phyloP scores from a whole-genome alignment of 2,888 invertebrate species.

The Sialis lutaria region DNA sequence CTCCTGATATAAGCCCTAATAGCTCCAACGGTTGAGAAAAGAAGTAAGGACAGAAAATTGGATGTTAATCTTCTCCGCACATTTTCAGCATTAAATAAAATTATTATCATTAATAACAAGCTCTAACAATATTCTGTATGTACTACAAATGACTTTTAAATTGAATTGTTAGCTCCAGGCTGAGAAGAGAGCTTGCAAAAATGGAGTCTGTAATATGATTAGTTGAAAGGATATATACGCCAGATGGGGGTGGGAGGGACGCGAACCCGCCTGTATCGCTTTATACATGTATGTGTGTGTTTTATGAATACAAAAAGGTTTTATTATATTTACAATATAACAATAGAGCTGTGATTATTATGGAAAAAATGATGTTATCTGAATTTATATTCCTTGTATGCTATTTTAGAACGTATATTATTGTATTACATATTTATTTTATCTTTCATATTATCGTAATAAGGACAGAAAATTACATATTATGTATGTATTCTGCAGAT shows the following conservation, averaged over 20 bases:
- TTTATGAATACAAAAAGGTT: not conserved
- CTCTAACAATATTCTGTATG: constrained; percentile 26
- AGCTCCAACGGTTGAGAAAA: not conserved
- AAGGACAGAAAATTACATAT: too few relatives aligned
- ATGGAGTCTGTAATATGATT: constrained; percentile 48
- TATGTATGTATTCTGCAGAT: too few relatives aligned
- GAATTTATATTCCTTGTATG: not conserved
- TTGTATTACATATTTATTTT: too few relatives aligned
- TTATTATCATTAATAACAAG: constrained; percentile 29
- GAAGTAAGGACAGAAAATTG: not conserved
- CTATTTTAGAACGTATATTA: too few relatives aligned
- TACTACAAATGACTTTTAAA: constrained; percentile 49
- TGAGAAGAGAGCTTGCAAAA: constrained; percentile 29
- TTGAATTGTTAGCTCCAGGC: constrained; percentile 36
- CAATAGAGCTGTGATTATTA: not conserved
- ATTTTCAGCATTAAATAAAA: constrained; percentile 24
- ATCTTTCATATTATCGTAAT: too few relatives aligned
- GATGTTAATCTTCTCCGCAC: constrained; percentile 18
- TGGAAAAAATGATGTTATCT: not conserved
- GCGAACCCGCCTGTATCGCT: not conserved
- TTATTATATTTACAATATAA: constrained; percentile 3
- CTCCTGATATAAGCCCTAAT: too few relatives aligned
- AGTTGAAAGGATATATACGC: constrained; percentile 31
- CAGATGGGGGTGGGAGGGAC: constrained; percentile 19
- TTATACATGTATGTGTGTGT: not conserved